Evolutionary conservation across 2,797 vertebrate species (phyloP), one percentile per base, ranked within the genome.

Genomic region (Podarcis lilfordi): DNA sequence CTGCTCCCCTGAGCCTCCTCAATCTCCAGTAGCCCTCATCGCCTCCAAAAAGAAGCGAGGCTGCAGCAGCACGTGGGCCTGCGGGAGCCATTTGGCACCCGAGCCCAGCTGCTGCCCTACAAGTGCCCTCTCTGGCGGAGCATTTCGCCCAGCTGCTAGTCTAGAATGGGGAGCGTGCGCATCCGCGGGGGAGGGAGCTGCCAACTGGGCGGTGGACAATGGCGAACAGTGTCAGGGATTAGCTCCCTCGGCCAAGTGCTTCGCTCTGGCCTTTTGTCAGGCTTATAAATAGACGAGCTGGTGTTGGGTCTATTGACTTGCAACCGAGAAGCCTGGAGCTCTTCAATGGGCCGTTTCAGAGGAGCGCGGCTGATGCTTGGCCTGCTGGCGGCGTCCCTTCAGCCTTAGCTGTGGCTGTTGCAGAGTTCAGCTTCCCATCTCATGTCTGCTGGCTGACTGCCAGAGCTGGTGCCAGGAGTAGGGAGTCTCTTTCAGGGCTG

Each of bases 281-380:
- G 21, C 78, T 64, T 90, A 85, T 88, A 85, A 90, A 90, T 90
- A 90, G 86, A 85, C 32, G 78, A 11, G 82, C 82, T 82, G 77
- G 71, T 69, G 40, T 17, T 82, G 78, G 71, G 72, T 61, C 86
- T 85, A 71, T 85, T 61, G 86, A 45, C 82, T 55, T 77, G 82
- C 71, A 23, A 88, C 19, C 23, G 72, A 90, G 82, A 66, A 32
- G 19, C 71, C 78, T n/a, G 17, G 8, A 8, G 7, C 7, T 1
- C 29, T n/a, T 82, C 78, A 85, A 87, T 76, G 35, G 84, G 40
- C 0, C 1, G 4, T 82, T 76, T n/a, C 29, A n/a, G 32, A 64
- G 80, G 43, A 15, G 13, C 1, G 0, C 23, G 8, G 32, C 3
- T 7, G 25, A 10, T 27, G 23, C 82, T 21, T 0, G 0, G 0